These are phyloP conservation scores for Halyomorpha halys DNA, from an alignment of 1,140 invertebrate genomes.

Conservation along the genomic window DNA sequence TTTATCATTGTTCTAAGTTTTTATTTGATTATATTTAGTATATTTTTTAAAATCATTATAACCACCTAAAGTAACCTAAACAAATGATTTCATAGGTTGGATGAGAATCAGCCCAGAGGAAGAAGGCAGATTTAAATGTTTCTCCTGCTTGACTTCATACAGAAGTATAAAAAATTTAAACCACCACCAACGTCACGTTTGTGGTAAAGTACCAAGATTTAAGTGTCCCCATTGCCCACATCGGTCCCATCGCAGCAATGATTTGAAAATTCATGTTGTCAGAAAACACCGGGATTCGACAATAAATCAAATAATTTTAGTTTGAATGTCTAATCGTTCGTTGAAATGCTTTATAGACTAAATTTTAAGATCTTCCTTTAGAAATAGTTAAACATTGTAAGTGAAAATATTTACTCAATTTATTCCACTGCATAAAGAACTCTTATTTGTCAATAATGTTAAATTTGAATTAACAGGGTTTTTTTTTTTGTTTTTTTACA, in stretches of 20 bases:
- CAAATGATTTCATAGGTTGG: neutral
- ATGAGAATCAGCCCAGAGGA: neutral
- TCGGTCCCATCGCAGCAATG: constrained; percentile 41
- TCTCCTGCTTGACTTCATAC: constrained; percentile 39
- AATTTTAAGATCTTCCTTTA: too few relatives aligned
- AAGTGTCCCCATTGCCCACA: constrained; percentile 42
- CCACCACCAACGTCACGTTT: constrained; percentile 44
- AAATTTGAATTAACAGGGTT: too few relatives aligned
- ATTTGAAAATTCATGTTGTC: constrained; percentile 39
- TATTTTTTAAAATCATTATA: neutral
- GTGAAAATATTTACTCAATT: too few relatives aligned
- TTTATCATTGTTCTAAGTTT: neutral
- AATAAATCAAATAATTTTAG: too few relatives aligned
- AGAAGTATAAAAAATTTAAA: constrained; percentile 40
- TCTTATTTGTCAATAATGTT: too few relatives aligned
- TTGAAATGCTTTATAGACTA: too few relatives aligned
- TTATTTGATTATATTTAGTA: neutral
- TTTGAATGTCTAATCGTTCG: too few relatives aligned
- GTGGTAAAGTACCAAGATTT: constrained; percentile 44
- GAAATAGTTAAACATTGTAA: too few relatives aligned
- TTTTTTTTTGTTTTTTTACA: too few relatives aligned
- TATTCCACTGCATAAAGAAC: too few relatives aligned
- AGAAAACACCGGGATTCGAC: constrained; percentile 11
- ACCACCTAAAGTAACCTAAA: too few relatives aligned
- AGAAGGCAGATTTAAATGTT: constrained; percentile 30